Percentiles rank a stretch among this genome's conserved stretches.
Evolutionary conservation across 2,113 vertebrate species (phyloP).

Genomic region (Ophthalmolycus amberensis): DNA sequence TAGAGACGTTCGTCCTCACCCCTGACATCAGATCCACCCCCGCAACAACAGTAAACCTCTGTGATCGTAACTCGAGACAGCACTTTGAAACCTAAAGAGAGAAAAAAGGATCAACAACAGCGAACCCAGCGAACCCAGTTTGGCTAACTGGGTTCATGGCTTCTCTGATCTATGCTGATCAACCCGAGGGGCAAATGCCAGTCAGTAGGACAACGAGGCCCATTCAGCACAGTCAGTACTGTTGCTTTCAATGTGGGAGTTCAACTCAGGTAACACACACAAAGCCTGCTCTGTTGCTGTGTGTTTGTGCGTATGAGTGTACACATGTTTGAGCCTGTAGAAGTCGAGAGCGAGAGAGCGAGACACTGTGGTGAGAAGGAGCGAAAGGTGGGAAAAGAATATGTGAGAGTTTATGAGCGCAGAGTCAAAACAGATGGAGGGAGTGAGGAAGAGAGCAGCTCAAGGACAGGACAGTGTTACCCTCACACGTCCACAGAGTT

Average conservation of each 20-base stretch:
- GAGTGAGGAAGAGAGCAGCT: slow-evolving; percentile 13
- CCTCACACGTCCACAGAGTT: not conserved
- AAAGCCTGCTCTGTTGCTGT: slow-evolving; percentile 54
- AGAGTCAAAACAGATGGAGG: slow-evolving; percentile 42
- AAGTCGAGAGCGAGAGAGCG: not conserved
- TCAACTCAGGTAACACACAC: slow-evolving; percentile 65
- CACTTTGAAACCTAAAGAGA: slow-evolving; percentile 14
- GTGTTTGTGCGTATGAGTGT: slow-evolving; percentile 39
- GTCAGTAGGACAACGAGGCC: slow-evolving; percentile 61
- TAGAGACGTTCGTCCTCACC: slow-evolving; percentile 11
- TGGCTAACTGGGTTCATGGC: slow-evolving; percentile 39
- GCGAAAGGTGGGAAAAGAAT: not conserved
- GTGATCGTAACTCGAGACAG: slow-evolving; percentile 14
- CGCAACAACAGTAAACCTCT: slow-evolving; percentile 19
- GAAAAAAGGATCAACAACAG: slow-evolving; percentile 4
- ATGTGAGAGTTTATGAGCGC: slow-evolving; percentile 7
- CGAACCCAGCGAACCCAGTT: slow-evolving; percentile 10
- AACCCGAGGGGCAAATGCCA: slow-evolving; percentile 61
- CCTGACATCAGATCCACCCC: slow-evolving; percentile 22
- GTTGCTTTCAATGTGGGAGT: slow-evolving; percentile 53
- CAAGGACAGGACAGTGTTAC: slow-evolving; percentile 52
- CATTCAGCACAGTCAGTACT: slow-evolving; percentile 50
- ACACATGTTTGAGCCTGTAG: slow-evolving; percentile 20
- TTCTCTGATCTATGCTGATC: slow-evolving; percentile 68
- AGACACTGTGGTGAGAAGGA: slow-evolving; percentile 22